phyloP scores from a whole-genome alignment of 2,888 invertebrate genomes.

The Lepidonotus clava region DNA sequence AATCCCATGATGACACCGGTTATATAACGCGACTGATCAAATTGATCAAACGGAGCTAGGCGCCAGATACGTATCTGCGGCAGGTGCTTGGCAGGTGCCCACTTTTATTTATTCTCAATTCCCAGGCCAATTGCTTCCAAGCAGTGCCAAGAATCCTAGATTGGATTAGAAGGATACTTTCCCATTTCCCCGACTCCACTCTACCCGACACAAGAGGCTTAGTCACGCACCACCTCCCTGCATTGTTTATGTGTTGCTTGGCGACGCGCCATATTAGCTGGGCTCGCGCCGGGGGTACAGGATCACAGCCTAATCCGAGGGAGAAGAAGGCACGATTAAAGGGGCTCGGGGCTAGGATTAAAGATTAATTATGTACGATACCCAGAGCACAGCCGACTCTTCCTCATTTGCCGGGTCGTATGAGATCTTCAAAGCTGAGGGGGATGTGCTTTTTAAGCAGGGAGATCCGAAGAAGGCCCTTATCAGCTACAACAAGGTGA shows the following conservation, averaged over 20 bases:
- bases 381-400: constrained; percentile 59
- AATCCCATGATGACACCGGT: constrained; percentile 37
- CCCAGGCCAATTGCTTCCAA: background rate
- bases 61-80: constrained; percentile 31
- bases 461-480: constrained; percentile 77
- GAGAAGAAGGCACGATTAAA: background rate
- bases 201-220: background rate
- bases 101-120: background rate
- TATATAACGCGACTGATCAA: constrained; percentile 38
- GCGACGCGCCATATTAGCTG: constrained; percentile 36
- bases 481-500: constrained; percentile 67
- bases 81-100: background rate
- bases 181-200: background rate
- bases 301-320: constrained; percentile 10
- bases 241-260: constrained; percentile 52
- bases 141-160: background rate
- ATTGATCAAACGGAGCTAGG: background rate
- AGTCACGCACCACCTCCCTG: constrained; percentile 5
- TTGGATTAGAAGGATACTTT: background rate
- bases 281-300: too few relatives aligned
- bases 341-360: constrained; percentile 10
- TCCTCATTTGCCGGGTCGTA: constrained; percentile 74
- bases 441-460: constrained; percentile 76
- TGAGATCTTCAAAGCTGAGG: constrained; percentile 78
- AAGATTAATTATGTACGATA: constrained; percentile 49